Evolutionary conservation across 1,140 invertebrate species (phyloP).

Genomic region (Drosophila kohkoa): DNA sequence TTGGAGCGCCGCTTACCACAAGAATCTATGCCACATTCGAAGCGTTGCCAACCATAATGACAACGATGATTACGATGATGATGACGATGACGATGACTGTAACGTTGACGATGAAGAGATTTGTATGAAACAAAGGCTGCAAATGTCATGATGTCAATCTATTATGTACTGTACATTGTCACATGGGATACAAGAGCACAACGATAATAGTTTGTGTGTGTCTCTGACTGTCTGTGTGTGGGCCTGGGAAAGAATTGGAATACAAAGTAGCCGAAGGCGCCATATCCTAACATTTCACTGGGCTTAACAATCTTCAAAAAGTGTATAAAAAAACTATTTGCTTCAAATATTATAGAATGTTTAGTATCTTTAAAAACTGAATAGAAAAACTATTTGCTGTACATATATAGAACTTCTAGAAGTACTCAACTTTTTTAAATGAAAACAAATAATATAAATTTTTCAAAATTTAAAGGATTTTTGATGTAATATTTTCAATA

Average conservation of each 20-base stretch:
- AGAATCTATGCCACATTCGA: constrained; percentile 34
- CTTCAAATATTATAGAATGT: no score
- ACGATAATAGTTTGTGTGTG: background rate
- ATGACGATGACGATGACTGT: background rate
- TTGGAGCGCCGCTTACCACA: constrained; percentile 25
- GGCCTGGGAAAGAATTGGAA: constrained; percentile 3
- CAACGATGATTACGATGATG: background rate
- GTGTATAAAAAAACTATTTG: no score
- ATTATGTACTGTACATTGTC: constrained; percentile 16
- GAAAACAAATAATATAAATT: no score
- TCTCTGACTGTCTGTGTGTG: background rate
- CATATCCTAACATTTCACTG: background rate
- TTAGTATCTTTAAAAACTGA: no score
- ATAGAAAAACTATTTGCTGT: no score
- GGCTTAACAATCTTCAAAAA: no score
- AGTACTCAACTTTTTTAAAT: no score
- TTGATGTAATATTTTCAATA: no score
- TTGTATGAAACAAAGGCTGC: constrained; percentile 32
- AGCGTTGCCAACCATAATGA: constrained; percentile 1
- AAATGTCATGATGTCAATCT: constrained; percentile 45
- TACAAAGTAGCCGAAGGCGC: background rate
- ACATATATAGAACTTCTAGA: no score
- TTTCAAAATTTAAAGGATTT: no score
- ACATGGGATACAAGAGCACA: background rate
- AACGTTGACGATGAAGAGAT: constrained; percentile 18